These are phyloP conservation scores for Haliclona indistincta DNA, from an alignment of 37 sponge, comb jelly and placozoan genomes.

Conservation along the genomic window DNA sequence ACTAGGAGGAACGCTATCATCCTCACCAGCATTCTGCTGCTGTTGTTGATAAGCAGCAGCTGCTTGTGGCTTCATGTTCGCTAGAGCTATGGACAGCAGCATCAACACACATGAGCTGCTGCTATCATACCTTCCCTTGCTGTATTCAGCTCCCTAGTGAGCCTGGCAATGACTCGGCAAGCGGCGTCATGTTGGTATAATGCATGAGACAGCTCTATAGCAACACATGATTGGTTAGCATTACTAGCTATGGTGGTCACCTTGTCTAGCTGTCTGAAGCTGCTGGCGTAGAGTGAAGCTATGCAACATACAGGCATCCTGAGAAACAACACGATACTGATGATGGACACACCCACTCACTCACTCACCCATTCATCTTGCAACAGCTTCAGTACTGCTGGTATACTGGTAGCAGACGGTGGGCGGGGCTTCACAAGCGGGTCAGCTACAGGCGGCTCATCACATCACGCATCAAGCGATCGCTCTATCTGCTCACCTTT, in stretches of 20 bases:
- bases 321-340: not conserved
- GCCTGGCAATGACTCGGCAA: conserved; percentile 97
- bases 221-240: not conserved
- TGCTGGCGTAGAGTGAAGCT: conserved; percentile 97
- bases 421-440: conserved; percentile 92
- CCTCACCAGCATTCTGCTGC: not conserved
- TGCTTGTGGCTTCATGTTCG: conserved; percentile 90
- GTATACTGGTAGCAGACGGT: conserved; percentile 99
- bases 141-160: conserved; percentile 92
- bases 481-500: conserved; percentile 49
- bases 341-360: not conserved
- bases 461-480: not conserved
- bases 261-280: conserved; percentile 96
- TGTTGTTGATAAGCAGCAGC: conserved; percentile 56
- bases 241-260: conserved; percentile 12
- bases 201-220: conserved; percentile 95
- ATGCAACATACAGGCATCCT: conserved; percentile 99
- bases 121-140: conserved; percentile 90
- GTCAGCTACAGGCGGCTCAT: conserved; percentile 52
- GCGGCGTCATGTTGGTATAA: conserved; percentile 99
- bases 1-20: not conserved
- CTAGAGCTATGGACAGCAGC: conserved; percentile 60
- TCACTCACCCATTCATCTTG: conserved; percentile 96
- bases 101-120: not conserved
- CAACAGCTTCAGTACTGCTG: conserved; percentile 96